Percentiles rank a stretch among this genome's conserved stretches.
Evolutionary conservation across 92 coral and sea anemone genomes (phyloP).

Genomic region (Epizoanthus ramosus): DNA sequence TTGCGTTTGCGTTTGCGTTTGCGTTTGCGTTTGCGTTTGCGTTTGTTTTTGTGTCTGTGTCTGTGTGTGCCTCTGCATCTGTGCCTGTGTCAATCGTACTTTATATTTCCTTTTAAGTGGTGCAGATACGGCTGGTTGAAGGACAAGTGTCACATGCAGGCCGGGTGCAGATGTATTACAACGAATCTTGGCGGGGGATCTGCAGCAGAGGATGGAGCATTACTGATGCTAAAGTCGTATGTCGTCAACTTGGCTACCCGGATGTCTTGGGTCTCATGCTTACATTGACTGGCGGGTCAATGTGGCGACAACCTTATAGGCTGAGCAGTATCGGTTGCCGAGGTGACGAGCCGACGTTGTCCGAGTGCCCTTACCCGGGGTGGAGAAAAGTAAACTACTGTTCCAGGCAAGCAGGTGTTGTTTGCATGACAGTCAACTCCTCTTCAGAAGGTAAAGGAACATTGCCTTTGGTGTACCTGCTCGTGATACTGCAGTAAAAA

Average conservation of each 20-base stretch:
- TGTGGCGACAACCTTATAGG: conserved; percentile 18
- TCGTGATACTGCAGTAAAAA: too few species aligned
- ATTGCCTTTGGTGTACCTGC: too few species aligned
- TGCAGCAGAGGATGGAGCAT: conserved; percentile 11
- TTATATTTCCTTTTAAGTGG: background rate
- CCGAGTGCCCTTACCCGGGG: conserved; percentile 64
- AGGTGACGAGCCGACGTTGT: conserved; percentile 61
- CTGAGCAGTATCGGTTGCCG: conserved; percentile 60
- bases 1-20: too few species aligned
- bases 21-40: too few species aligned
- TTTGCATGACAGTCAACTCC: conserved; percentile 10
- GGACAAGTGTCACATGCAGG: conserved; percentile 52
- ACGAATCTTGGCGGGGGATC: conserved; percentile 53
- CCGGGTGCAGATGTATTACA: conserved; percentile 41
- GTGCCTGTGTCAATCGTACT: background rate
- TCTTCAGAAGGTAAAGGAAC: background rate
- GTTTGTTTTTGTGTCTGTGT: too few species aligned
- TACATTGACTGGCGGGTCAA: background rate
- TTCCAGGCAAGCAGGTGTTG: conserved; percentile 11
- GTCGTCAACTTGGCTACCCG: conserved; percentile 59
- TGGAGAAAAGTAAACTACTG: conserved; percentile 56
- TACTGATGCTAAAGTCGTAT: conserved; percentile 38
- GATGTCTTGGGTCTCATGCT: conserved; percentile 30
- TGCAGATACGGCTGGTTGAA: conserved; percentile 43
- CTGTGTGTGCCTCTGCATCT: too few species aligned